Percentiles rank a stretch among this genome's conserved stretches.
Evolutionary conservation across 2,797 vertebrate species (phyloP).

Genomic region (Myioborus melanocephalus): DNA sequence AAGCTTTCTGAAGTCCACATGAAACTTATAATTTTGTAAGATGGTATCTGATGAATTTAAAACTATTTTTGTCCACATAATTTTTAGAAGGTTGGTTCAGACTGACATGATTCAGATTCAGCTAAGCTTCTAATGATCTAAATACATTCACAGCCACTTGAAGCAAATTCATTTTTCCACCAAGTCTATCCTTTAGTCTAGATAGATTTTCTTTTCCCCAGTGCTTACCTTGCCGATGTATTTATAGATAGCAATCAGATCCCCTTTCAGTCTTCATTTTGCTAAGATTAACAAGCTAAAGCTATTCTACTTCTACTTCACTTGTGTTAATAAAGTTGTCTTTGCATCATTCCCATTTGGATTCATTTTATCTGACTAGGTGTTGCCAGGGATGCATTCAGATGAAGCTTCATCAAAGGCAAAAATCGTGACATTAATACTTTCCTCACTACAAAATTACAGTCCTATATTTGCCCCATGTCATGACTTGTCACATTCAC

Average conservation of each 20-base stretch:
- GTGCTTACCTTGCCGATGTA: background rate
- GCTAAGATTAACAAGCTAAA: conserved; percentile 6
- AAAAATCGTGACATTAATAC: background rate
- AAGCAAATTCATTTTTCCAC: background rate
- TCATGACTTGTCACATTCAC: background rate
- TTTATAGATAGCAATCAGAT: conserved; percentile 29
- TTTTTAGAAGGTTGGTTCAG: background rate
- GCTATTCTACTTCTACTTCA: background rate
- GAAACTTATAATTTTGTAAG: background rate
- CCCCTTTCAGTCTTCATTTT: conserved; percentile 18
- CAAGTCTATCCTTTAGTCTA: background rate
- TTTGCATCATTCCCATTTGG: background rate
- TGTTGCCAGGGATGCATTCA: background rate
- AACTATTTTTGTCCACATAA: background rate
- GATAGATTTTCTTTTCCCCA: background rate
- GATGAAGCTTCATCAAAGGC: background rate
- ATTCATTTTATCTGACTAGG: background rate
- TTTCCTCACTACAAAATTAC: background rate
- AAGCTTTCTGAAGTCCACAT: background rate
- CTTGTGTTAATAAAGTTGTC: background rate
- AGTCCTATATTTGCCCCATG: background rate
- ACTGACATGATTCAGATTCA: background rate
- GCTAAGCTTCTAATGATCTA: background rate
- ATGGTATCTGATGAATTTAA: background rate
- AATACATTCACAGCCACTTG: background rate